A percentile compares a stretch with the other conserved stretches of the same genome.
Conservation (phyloP, 1,140 invertebrate species). For the Drosophila bifasciata region DNA sequence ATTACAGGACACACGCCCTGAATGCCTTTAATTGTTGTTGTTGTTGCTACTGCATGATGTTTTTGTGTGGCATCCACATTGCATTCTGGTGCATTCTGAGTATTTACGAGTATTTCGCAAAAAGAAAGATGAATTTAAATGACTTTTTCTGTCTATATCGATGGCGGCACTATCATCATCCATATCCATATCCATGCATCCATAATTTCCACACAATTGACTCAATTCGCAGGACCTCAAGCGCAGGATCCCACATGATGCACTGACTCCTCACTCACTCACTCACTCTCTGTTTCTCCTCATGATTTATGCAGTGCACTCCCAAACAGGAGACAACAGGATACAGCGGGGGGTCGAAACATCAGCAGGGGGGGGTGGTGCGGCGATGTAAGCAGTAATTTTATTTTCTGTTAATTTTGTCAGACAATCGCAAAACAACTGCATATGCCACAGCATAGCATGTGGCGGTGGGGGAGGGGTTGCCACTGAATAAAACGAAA, state of each 20-base stretch:
- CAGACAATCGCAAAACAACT: conserved; percentile 12
- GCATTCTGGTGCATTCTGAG: no score
- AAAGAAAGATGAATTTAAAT: no score
- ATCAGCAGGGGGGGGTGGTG: neutral
- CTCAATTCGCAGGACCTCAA: neutral
- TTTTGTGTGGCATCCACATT: no score
- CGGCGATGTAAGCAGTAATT: conserved; percentile 39
- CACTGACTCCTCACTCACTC: neutral
- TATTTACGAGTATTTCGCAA: no score
- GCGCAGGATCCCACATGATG: neutral
- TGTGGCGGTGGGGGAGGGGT: neutral
- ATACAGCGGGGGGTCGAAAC: neutral
- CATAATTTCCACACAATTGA: conserved; percentile 22
- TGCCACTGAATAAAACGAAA: conserved; percentile 15
- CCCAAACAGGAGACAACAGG: conserved; percentile 10
- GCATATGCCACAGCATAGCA: conserved; percentile 8
- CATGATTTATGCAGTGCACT: conserved; percentile 37
- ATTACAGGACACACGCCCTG: conserved; percentile 10
- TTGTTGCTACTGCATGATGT: neutral
- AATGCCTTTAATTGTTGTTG: conserved; percentile 4
- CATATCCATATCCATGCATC: conserved; percentile 1
- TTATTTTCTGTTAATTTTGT: conserved; percentile 48
- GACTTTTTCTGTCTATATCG: no score
- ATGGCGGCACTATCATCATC: no score
- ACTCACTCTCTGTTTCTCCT: neutral